phyloP scores from a whole-genome alignment of 2,888 invertebrate species.

The Ennomos fuscantarius region DNA sequence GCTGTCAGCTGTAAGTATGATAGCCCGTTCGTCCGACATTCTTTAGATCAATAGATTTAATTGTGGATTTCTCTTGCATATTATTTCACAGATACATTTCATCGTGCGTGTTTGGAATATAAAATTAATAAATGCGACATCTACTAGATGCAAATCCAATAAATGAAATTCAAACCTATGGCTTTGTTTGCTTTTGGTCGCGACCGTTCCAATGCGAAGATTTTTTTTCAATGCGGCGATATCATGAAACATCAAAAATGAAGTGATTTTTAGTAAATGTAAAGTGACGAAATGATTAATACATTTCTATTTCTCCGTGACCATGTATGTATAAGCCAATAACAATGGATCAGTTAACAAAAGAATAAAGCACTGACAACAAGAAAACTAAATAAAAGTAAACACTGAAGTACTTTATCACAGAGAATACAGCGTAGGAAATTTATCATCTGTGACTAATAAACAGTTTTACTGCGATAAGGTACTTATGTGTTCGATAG shows the following conservation, averaged over 20 bases:
- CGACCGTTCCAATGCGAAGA: slow-evolving; percentile 68
- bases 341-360: neutral
- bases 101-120: slow-evolving; percentile 22
- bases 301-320: neutral
- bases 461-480: no score
- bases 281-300: slow-evolving; percentile 22
- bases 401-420: no score
- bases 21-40: no score
- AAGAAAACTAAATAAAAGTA: no score
- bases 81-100: slow-evolving; percentile 6
- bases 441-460: no score
- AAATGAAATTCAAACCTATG: slow-evolving; percentile 81
- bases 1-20: no score
- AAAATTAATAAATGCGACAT: slow-evolving; percentile 59
- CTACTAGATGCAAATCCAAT: slow-evolving; percentile 77
- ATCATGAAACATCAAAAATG: slow-evolving; percentile 82
- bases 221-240: slow-evolving; percentile 70
- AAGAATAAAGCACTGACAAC: no score
- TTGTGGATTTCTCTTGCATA: neutral
- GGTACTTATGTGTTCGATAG: no score
- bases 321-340: neutral
- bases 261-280: slow-evolving; percentile 60
- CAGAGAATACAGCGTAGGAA: no score
- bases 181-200: slow-evolving; percentile 78
- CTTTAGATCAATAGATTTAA: no score